A percentile compares a stretch with the other conserved stretches of the same genome.
Conservation (phyloP, 1,140 invertebrate species). For the Lordiphosa clarofinis region DNA sequence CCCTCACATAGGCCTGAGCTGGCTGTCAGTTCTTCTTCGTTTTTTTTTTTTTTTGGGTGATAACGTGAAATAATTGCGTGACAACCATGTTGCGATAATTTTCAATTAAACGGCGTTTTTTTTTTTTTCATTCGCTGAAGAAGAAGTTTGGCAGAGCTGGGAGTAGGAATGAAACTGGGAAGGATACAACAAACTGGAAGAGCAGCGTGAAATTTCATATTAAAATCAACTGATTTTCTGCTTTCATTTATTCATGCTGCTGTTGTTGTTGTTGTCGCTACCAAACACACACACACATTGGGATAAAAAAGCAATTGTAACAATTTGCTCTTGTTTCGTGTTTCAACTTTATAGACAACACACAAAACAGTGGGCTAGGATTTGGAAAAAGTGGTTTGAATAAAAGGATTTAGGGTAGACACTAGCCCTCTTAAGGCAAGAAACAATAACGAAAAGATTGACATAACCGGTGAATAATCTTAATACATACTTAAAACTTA, state of each 20-base stretch:
- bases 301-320: conserved; percentile 38
- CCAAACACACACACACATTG: conserved; percentile 26
- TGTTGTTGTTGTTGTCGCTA: conserved; percentile 45
- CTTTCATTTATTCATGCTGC: conserved; percentile 74
- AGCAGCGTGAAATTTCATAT: conserved; percentile 75
- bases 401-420: too few relatives aligned
- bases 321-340: conserved; percentile 54
- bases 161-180: conserved; percentile 1
- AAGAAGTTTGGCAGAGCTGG: neutral
- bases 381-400: too few relatives aligned
- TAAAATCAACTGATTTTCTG: conserved; percentile 78
- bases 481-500: too few relatives aligned
- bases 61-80: conserved; percentile 79
- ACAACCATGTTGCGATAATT: conserved; percentile 79
- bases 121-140: conserved; percentile 35
- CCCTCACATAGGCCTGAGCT: neutral
- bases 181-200: conserved; percentile 14
- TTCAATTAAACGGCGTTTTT: conserved; percentile 78
- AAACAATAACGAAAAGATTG: too few relatives aligned
- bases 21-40: conserved; percentile 1
- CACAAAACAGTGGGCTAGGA: neutral
- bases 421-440: too few relatives aligned
- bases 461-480: too few relatives aligned
- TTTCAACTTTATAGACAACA: conserved; percentile 33
- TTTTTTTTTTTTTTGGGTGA: conserved; percentile 41